These are phyloP conservation scores for Enteromius radiatus DNA, from an alignment of 2,797 vertebrate species.

Conservation along the genomic window DNA sequence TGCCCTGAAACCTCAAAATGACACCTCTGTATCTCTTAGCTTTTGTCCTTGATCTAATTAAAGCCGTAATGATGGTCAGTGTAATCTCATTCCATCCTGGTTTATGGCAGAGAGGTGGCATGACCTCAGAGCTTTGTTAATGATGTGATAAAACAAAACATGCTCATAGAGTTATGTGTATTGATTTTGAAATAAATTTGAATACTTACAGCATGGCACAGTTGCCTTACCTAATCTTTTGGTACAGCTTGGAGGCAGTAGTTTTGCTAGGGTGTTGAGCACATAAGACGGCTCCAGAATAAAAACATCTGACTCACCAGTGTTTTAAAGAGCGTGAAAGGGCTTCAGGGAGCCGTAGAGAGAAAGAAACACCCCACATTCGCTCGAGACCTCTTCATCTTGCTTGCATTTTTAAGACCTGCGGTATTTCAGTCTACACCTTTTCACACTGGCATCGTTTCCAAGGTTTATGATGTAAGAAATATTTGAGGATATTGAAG, in stretches of 20 bases:
- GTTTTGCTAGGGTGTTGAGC: slow-evolving; percentile 29
- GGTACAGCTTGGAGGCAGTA: slow-evolving; percentile 34
- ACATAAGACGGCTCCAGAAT: slow-evolving; percentile 53
- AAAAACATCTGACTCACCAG: slow-evolving; percentile 58
- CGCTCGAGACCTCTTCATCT: neutral
- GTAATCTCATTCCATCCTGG: slow-evolving; percentile 32
- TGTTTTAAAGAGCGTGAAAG: slow-evolving; percentile 37
- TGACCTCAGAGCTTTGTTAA: slow-evolving; percentile 8
- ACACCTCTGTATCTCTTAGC: neutral
- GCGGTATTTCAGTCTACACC: neutral
- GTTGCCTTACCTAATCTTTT: slow-evolving; percentile 25
- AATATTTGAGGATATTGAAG: neutral
- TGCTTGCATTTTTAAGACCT: slow-evolving; percentile 6
- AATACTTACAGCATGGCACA: neutral
- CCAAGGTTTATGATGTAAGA: slow-evolving; percentile 7
- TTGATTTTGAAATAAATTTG: slow-evolving; percentile 12
- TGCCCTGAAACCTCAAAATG: slow-evolving; percentile 10
- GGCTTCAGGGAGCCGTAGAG: neutral
- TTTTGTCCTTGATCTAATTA: slow-evolving; percentile 16
- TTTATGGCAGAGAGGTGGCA: slow-evolving; percentile 18
- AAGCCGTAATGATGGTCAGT: slow-evolving; percentile 7
- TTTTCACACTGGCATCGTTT: slow-evolving; percentile 14
- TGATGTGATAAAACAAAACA: slow-evolving; percentile 30
- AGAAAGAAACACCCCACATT: slow-evolving; percentile 13
- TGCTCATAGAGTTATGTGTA: neutral